phyloP scores from a whole-genome alignment of 2,797 vertebrate species.

The Micromesistius poutassou region DNA sequence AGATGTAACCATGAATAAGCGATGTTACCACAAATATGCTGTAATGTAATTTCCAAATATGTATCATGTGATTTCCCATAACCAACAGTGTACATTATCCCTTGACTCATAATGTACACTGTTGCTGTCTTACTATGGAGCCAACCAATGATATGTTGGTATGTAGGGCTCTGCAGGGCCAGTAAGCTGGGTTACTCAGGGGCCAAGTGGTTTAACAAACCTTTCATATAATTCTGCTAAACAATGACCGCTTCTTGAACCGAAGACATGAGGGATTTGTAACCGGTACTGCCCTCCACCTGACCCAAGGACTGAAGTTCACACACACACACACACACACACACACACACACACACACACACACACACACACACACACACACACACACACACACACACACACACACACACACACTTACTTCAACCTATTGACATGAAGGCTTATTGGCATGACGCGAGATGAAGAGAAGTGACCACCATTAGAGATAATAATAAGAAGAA shows the following conservation, averaged over 20 bases:
- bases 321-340: constrained; percentile 2
- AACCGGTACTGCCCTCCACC: background rate
- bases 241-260: constrained; percentile 24
- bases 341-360: too few relatives aligned
- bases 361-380: too few relatives aligned
- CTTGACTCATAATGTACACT: background rate
- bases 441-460: background rate
- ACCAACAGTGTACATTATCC: background rate
- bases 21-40: background rate
- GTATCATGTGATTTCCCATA: background rate
- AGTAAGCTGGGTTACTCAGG: constrained; percentile 31
- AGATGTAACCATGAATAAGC: background rate
- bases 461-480: background rate
- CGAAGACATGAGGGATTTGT: background rate
- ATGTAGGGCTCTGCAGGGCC: background rate
- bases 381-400: too few relatives aligned
- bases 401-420: too few relatives aligned
- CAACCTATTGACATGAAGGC: background rate
- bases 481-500: background rate
- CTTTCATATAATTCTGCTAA: constrained; percentile 12
- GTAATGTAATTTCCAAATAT: background rate
- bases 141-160: background rate
- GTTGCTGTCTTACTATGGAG: background rate
- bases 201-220: constrained; percentile 23
- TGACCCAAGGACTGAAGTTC: background rate